Conservation (phyloP, 2,888 invertebrate species). For the Synergus gifuensis region DNA sequence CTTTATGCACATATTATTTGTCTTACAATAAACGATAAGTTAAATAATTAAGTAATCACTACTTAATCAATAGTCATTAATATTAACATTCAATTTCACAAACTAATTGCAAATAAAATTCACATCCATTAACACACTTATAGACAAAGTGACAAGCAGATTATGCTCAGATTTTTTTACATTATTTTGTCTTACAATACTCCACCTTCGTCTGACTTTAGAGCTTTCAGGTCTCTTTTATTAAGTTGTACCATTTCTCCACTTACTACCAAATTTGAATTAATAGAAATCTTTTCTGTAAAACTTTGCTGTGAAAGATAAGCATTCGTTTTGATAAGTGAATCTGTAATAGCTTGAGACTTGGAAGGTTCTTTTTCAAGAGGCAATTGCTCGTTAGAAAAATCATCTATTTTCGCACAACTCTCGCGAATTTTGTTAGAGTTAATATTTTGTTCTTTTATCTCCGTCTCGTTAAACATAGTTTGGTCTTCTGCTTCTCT, state of each 20-base stretch:
- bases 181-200: conserved; percentile 43
- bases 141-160: not conserved
- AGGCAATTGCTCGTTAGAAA: conserved; percentile 2
- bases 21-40: not conserved
- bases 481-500: conserved; percentile 49
- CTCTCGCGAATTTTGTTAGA: not conserved
- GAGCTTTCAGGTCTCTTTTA: conserved; percentile 69
- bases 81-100: not conserved
- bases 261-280: conserved; percentile 55
- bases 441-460: conserved; percentile 40
- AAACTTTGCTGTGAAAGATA: conserved; percentile 66
- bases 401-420: not conserved
- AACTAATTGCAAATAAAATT: not conserved
- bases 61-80: not conserved
- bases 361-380: conserved; percentile 10
- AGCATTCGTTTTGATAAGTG: conserved; percentile 63
- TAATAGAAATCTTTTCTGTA: conserved; percentile 59
- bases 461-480: conserved; percentile 19
- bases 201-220: conserved; percentile 54
- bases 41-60: too few species aligned
- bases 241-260: conserved; percentile 63
- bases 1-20: conserved; percentile 7
- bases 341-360: conserved; percentile 20
- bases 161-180: not conserved
- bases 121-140: not conserved